Percentiles rank a stretch among this genome's conserved stretches.
phyloP scores from a whole-genome alignment of 2,797 vertebrate genomes.

The Xyrichtys novacula region DNA sequence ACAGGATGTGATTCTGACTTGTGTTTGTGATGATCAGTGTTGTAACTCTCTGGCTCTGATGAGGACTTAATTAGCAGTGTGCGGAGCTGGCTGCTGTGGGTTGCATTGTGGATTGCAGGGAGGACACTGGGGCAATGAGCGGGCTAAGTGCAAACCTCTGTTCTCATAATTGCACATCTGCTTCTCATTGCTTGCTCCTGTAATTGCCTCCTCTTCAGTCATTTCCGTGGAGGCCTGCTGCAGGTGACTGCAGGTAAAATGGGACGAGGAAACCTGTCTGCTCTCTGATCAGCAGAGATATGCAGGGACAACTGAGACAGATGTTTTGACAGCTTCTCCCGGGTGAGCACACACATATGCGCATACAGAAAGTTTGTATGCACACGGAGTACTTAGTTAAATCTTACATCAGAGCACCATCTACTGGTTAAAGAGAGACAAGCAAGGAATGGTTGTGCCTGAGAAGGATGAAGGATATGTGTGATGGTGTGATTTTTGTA shows the following conservation, averaged over 20 bases:
- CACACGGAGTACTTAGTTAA: not conserved
- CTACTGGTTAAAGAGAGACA: constrained; percentile 52
- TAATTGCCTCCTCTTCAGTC: constrained; percentile 78
- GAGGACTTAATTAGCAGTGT: constrained; percentile 79
- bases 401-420: constrained; percentile 71
- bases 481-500: not conserved
- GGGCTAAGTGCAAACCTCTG: constrained; percentile 80
- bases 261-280: constrained; percentile 59
- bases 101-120: constrained; percentile 68
- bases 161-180: constrained; percentile 85
- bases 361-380: not conserved
- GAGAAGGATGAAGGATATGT: not conserved
- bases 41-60: constrained; percentile 70
- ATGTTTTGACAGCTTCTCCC: constrained; percentile 70
- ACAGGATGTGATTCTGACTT: constrained; percentile 63
- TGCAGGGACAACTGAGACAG: constrained; percentile 59
- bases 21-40: constrained; percentile 59
- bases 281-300: constrained; percentile 64
- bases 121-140: constrained; percentile 68
- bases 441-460: not conserved
- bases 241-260: constrained; percentile 74
- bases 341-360: constrained; percentile 12
- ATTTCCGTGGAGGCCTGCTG: constrained; percentile 61
- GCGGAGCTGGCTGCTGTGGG: constrained; percentile 63
- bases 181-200: constrained; percentile 68